Evolutionary conservation across 2,888 invertebrate genomes (phyloP).

Genomic region (Chelonus formosanus): DNA sequence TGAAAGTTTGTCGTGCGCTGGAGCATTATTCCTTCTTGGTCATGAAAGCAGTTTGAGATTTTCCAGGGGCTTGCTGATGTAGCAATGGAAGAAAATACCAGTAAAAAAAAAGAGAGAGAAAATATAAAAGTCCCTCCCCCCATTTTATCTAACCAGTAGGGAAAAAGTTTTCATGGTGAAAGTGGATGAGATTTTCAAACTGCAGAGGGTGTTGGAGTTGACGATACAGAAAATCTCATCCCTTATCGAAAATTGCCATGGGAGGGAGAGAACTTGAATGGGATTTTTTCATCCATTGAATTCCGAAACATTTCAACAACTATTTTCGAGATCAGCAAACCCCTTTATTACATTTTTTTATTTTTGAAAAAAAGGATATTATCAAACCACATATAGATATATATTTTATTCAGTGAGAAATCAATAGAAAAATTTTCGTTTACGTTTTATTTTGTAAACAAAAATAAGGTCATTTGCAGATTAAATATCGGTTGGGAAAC

Average conservation of each 20-base stretch:
- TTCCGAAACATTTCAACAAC: background rate
- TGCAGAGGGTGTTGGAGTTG: conserved; percentile 11
- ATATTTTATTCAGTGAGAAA: no score
- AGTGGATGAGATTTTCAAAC: conserved; percentile 25
- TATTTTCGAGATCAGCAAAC: no score
- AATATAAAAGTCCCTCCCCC: background rate
- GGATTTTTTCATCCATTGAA: conserved; percentile 2
- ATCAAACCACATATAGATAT: no score
- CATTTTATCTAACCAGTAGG: background rate
- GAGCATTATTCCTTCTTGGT: conserved; percentile 30
- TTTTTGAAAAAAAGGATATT: no score
- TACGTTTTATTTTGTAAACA: no score
- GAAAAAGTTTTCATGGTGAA: conserved; percentile 23
- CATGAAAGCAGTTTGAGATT: background rate
- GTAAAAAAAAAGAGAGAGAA: background rate
- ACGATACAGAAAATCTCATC: conserved; percentile 28
- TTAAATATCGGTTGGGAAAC: no score
- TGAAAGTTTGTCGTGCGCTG: conserved; percentile 33
- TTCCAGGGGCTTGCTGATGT: conserved; percentile 14
- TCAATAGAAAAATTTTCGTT: no score
- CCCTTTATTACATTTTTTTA: no score
- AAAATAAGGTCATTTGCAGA: no score
- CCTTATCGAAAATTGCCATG: conserved; percentile 28
- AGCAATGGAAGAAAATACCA: background rate
- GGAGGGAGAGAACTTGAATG: conserved; percentile 4